Evolutionary conservation across 2,797 vertebrate species (phyloP).

Genomic region (Lacerta bilineata): DNA sequence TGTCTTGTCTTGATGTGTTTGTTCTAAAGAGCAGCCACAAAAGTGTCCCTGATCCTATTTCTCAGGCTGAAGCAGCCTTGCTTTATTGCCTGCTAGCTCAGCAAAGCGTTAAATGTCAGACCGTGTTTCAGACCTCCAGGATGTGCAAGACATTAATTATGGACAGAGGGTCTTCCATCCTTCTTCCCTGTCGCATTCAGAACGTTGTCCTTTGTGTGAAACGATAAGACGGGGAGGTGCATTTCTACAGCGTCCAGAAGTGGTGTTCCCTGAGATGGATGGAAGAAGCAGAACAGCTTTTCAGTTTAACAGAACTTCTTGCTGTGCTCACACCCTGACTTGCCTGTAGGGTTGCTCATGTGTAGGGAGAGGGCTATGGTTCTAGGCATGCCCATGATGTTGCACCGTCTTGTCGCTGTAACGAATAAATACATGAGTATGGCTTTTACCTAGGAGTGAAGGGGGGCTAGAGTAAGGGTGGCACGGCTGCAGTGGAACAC

Average conservation of each 20-base stretch:
- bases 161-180: neutral
- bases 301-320: neutral
- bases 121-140: neutral
- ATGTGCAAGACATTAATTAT: constrained; percentile 24
- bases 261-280: neutral
- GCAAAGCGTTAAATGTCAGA: constrained; percentile 41
- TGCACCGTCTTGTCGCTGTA: too few relatives aligned
- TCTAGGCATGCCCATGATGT: too few relatives aligned
- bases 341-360: neutral
- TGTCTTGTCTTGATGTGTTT: constrained; percentile 31
- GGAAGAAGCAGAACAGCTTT: neutral
- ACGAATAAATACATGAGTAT: too few relatives aligned
- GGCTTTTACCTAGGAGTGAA: too few relatives aligned
- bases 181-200: neutral
- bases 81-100: constrained; percentile 20
- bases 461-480: too few relatives aligned
- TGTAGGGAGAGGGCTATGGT: neutral
- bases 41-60: constrained; percentile 21
- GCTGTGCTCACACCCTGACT: too few relatives aligned
- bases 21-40: constrained; percentile 24
- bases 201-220: neutral
- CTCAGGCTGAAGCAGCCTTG: constrained; percentile 13
- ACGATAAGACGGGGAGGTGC: neutral
- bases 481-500: neutral
- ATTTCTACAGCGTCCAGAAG: neutral